Conservation (phyloP, 2,888 invertebrate genomes). For the Caenorhabditis becei region DNA sequence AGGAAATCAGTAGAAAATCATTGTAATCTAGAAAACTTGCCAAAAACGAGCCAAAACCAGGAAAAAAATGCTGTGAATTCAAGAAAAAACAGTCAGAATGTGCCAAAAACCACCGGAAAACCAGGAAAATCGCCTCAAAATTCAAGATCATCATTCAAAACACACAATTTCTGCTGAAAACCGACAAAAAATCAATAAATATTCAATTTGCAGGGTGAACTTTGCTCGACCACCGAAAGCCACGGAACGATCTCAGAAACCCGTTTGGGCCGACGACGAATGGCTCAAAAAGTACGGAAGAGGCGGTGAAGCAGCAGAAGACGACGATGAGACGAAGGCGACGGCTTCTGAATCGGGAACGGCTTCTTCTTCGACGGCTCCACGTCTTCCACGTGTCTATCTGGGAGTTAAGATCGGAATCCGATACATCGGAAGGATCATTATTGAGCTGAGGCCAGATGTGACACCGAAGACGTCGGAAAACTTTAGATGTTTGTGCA, state of each 20-base stretch:
- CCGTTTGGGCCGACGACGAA: constrained; percentile 96
- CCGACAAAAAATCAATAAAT: too few relatives aligned
- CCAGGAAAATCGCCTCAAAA: too few relatives aligned
- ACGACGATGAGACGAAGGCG: constrained; percentile 57
- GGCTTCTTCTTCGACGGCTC: constrained; percentile 79
- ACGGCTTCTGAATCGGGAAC: constrained; percentile 31
- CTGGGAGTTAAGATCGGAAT: constrained; percentile 94
- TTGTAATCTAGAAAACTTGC: too few relatives aligned
- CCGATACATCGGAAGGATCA: constrained; percentile 87
- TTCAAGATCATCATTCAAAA: too few relatives aligned
- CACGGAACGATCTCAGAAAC: constrained; percentile 87
- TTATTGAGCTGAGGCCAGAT: constrained; percentile 93
- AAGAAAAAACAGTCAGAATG: too few relatives aligned
- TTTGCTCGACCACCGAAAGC: constrained; percentile 96
- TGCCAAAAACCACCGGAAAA: too few relatives aligned
- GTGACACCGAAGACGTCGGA: constrained; percentile 93
- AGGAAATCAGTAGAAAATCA: too few relatives aligned
- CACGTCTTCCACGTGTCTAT: constrained; percentile 87
- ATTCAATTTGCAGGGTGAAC: constrained; percentile 85
- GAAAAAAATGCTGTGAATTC: too few relatives aligned
- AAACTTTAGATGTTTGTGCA: constrained; percentile 81
- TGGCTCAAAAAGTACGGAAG: constrained; percentile 95
- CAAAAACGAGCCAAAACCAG: background rate
- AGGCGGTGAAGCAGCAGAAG: constrained; percentile 61
- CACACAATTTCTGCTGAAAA: too few relatives aligned